Evolutionary conservation across 2,797 vertebrate genomes (phyloP), one percentile per base, ranked within the genome.

Genomic region (Melanotaenia nigrans): DNA sequence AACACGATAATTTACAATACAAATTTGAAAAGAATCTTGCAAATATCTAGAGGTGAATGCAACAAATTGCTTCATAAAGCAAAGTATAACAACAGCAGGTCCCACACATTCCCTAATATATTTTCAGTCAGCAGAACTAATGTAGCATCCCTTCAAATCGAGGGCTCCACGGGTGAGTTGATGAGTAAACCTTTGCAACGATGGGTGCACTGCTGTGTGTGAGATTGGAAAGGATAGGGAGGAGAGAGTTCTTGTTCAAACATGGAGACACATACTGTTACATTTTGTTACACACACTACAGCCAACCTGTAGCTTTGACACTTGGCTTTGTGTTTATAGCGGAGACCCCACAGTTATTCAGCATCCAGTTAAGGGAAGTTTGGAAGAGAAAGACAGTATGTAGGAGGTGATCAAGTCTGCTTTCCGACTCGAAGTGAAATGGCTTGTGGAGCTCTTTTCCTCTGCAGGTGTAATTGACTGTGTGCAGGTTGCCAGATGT

Each of bases 221-320:
- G 77, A 91, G 93, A 93, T 94, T 92, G 86, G 79, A 91, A 88
- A 87, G 79, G 78, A 90, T 83, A 71, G 84, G 68, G 79, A 88
- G 78, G 79, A 82, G 75, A 36, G 75, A 77, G 68, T 73, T 86
- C 85, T 75, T 83, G 87, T 78, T 87, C 72, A 82, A 87, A 92
- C 78, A 85, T 42, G 68, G 71, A 62, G 71, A 84, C 72, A 65
- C 81, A 85, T 70, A 85, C 72, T 77, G 80, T 85, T 90, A 83
- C 73, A 83, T 75, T 78, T 71, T 72, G 71, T 75, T 84, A 77
- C 83, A 69, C 61, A 60, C 85, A 69, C 78, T 11, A 1, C 22
- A 65, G 65, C 69, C 75, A 32, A 88, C 87, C 81, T 76, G 84
- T 68, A 70, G 84, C 84, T 84, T 18, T 65, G 69, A 78, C 79